Percentiles rank a stretch among this genome's conserved stretches.
Evolutionary conservation across 2,888 invertebrate species (phyloP).

Genomic region (Cerastis leucographa): DNA sequence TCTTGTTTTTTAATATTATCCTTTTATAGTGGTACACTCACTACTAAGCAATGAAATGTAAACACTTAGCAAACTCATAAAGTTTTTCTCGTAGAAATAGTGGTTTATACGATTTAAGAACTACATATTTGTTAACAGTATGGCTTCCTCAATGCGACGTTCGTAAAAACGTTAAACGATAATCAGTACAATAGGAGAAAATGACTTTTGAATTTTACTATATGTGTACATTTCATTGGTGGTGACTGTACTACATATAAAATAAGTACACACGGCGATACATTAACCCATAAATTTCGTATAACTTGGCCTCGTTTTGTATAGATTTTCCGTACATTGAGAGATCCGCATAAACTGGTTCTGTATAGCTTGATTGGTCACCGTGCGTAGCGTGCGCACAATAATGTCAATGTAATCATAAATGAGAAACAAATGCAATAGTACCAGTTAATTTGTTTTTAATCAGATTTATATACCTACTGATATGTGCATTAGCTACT

Average conservation of each 20-base stretch:
- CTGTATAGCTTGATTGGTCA: too few species aligned
- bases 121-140: neutral
- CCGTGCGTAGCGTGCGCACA: too few species aligned
- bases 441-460: conserved; percentile 7
- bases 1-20: neutral
- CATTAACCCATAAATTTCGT: too few species aligned
- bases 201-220: neutral
- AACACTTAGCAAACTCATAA: neutral
- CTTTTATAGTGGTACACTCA: neutral
- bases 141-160: neutral
- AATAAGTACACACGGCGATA: neutral
- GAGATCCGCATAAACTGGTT: too few species aligned
- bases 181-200: neutral
- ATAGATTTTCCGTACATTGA: too few species aligned
- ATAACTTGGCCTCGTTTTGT: too few species aligned
- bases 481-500: neutral
- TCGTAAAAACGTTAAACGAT: neutral
- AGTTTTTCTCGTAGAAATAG: neutral
- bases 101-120: neutral
- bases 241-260: neutral
- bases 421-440: neutral
- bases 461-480: neutral
- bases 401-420: too few species aligned
- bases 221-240: neutral
- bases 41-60: neutral